phyloP scores from a whole-genome alignment of 2,113 vertebrate species.

The Bambusicola thoracicus region DNA sequence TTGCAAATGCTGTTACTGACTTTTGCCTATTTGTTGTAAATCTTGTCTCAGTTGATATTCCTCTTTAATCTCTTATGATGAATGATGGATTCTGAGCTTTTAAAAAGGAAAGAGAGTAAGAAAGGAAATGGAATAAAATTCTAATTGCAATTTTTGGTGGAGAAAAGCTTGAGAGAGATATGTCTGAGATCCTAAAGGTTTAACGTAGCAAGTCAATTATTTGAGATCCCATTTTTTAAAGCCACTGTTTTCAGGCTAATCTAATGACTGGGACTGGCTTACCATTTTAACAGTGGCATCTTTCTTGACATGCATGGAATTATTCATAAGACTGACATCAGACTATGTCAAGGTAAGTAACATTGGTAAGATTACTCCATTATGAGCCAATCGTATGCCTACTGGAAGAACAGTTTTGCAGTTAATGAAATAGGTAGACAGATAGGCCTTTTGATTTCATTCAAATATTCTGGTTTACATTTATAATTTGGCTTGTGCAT shows the following conservation, averaged over 20 bases:
- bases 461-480: constrained; percentile 1
- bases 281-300: constrained; percentile 39
- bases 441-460: not conserved
- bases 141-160: not conserved
- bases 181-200: not conserved
- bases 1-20: not conserved
- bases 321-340: constrained; percentile 52
- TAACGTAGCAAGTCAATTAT: not conserved
- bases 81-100: not conserved
- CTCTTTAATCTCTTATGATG: not conserved
- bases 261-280: constrained; percentile 17
- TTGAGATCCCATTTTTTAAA: constrained; percentile 11
- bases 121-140: not conserved
- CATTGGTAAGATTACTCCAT: constrained; percentile 3
- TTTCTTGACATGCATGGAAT: not conserved
- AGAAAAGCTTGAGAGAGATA: not conserved
- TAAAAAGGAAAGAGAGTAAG: not conserved
- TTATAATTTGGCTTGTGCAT: not conserved
- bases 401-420: constrained; percentile 28
- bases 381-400: constrained; percentile 37
- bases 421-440: not conserved
- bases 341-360: constrained; percentile 3
- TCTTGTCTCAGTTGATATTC: not conserved
- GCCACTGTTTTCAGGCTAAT: constrained; percentile 14
- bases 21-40: not conserved